Conservation (phyloP, 2,797 vertebrate species). For the Loriculus beryllinus region DNA sequence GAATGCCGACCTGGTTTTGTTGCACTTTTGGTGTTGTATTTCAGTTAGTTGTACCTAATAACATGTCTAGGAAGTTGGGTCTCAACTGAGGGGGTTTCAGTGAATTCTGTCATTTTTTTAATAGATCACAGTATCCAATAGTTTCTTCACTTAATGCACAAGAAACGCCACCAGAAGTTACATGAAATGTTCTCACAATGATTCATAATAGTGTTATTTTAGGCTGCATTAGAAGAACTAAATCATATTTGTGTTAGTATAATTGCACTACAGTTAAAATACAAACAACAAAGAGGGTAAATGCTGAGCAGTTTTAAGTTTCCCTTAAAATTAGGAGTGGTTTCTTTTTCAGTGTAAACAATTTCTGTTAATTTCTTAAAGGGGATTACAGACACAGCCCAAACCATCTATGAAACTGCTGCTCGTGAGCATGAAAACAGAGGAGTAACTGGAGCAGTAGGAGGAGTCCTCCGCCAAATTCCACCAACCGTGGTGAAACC, state of each 20-base stretch:
- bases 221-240: not conserved
- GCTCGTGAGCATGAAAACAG: constrained; percentile 96
- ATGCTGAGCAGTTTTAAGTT: not conserved
- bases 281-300: not conserved
- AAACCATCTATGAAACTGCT: constrained; percentile 95
- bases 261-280: not conserved
- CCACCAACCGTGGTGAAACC: constrained; percentile 95
- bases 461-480: constrained; percentile 94
- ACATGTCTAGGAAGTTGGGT: not conserved
- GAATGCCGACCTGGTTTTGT: not conserved
- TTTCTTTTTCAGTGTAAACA: not conserved
- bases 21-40: not conserved
- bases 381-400: constrained; percentile 95
- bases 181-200: not conserved
- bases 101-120: not conserved
- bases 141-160: not conserved
- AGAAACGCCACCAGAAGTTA: not conserved
- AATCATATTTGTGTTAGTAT: not conserved
- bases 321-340: not conserved
- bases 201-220: not conserved
- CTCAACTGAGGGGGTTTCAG: not conserved
- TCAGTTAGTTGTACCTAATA: not conserved
- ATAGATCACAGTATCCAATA: not conserved
- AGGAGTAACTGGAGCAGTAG: constrained; percentile 94
- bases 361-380: constrained; percentile 50